phyloP scores from a whole-genome alignment of 2,888 invertebrate genomes.

The Aradus depressus region DNA sequence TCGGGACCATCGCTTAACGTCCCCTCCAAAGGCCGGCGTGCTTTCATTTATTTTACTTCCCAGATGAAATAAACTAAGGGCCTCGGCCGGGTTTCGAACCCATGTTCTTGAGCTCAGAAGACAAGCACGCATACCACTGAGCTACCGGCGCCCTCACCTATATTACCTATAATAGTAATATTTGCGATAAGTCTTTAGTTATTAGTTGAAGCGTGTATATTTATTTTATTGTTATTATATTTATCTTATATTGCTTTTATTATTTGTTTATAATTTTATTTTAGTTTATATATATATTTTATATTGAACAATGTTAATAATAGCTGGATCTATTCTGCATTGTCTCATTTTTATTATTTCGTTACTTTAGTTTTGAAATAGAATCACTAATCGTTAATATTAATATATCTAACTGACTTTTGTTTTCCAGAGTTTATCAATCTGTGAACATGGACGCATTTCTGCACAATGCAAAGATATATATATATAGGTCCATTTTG shows the following conservation, averaged over 20 bases:
- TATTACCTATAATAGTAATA: neutral
- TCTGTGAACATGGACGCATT: too few species aligned
- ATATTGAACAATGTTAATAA: neutral
- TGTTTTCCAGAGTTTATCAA: too few species aligned
- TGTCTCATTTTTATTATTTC: neutral
- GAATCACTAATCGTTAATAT: neutral
- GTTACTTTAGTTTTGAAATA: neutral
- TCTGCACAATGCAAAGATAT: too few species aligned
- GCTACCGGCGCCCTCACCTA: neutral
- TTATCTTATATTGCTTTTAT: conserved; percentile 2
- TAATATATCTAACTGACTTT: neutral
- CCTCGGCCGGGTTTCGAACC: too few species aligned
- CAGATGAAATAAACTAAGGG: too few species aligned
- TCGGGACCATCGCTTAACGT: too few species aligned
- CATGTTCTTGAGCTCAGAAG: too few species aligned
- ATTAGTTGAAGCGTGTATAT: conserved; percentile 2
- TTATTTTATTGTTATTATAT: conserved; percentile 4
- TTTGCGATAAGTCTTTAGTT: neutral
- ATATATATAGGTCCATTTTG: too few species aligned
- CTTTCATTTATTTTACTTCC: too few species aligned
- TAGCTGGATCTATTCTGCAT: conserved; percentile 9
- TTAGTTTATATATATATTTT: too few species aligned
- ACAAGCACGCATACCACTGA: neutral
- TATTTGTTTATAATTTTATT: conserved; percentile 1
- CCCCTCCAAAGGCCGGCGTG: too few species aligned